Evolutionary conservation across 2,888 invertebrate genomes (phyloP).

Genomic region (Notodonta dromedarius): DNA sequence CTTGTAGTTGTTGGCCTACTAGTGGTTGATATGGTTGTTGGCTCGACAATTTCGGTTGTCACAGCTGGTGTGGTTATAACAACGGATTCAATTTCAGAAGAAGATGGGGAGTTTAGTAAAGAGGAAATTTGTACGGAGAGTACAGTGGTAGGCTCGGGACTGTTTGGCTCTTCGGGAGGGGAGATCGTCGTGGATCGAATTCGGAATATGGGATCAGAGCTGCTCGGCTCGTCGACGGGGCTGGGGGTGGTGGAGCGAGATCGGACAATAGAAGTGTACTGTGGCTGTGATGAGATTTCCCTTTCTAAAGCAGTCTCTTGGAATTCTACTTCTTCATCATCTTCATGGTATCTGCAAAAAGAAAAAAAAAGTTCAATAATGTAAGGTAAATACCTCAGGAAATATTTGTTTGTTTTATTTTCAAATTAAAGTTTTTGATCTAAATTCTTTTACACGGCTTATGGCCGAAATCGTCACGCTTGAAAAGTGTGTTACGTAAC

Average conservation of each 20-base stretch:
- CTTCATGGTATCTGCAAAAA: constrained; percentile 61
- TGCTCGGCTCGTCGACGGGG: constrained; percentile 47
- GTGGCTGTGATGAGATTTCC: constrained; percentile 74
- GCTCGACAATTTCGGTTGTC: constrained; percentile 50
- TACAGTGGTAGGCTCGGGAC: constrained; percentile 72
- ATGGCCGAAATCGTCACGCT: too few relatives aligned
- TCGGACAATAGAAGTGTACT: constrained; percentile 71
- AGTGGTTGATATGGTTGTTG: constrained; percentile 53
- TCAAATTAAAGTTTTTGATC: too few relatives aligned
- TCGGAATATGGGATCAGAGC: constrained; percentile 56
- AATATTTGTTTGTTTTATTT: too few relatives aligned
- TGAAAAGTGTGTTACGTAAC: too few relatives aligned
- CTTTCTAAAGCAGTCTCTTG: constrained; percentile 70
- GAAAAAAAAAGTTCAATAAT: not conserved
- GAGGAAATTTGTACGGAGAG: constrained; percentile 77
- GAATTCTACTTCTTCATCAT: constrained; percentile 59
- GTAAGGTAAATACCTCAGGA: not conserved
- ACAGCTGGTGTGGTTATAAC: constrained; percentile 50
- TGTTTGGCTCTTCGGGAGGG: constrained; percentile 47
- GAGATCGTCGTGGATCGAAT: constrained; percentile 60
- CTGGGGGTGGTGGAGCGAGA: constrained; percentile 62
- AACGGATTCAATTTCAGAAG: constrained; percentile 49
- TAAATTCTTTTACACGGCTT: too few relatives aligned
- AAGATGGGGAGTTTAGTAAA: constrained; percentile 64
- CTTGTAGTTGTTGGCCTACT: constrained; percentile 50